Base-by-base conservation (phyloP, 2,797 vertebrate species). In the Pseudochirops cupreus region DNA sequence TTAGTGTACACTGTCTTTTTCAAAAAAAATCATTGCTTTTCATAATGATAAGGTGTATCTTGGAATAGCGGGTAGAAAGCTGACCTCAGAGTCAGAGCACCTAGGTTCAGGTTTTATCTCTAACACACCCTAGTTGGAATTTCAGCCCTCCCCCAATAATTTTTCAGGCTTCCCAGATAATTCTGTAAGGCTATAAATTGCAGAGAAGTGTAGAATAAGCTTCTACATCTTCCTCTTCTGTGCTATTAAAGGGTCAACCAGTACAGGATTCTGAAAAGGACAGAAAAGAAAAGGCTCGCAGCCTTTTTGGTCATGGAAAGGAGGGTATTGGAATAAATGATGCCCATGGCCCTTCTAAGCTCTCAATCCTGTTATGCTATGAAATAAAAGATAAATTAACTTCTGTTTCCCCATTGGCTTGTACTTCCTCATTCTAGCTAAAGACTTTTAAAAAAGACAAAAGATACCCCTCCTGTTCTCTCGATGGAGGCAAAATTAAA, bases 401-500 rank as follows among this genome's bases (percentile, higher is more conserved):
- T 93, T 56, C 33, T 39, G 39, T 91, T 92, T 62, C 33, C 55
- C 52, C 11, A 5, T 14, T 52, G 87, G n/a, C 46, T 58, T 92
- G 92, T 95, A 67, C 91, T 92, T 90, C 82, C 53, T 56, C 24
- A 1, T 92, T 92, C 56, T 92, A 90, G 2, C n/a, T 52, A n/a
- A 94, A 95, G 2, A 74, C 56, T 29, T 92, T 58, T 62, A 87
- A 67, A 87, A 67, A 92, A 93, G 90, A 62, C n/a, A 67, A 91
- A n/a, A 91, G 82, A 24, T 2, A 26, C 28, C 29, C 91, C 33
- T 97, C 95, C 87, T 62, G 3, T 91, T 94, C 95, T 74, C 62
- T 96, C 31, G 0, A 26, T 91, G 93, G 62, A 94, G 91, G 55
- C 92, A 55, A 91, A 92, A 62, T 87, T 90, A 95, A 59, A 95